These are phyloP conservation scores for Laticauda colubrina DNA, from an alignment of 2,113 vertebrate species.

Conservation along the genomic window DNA sequence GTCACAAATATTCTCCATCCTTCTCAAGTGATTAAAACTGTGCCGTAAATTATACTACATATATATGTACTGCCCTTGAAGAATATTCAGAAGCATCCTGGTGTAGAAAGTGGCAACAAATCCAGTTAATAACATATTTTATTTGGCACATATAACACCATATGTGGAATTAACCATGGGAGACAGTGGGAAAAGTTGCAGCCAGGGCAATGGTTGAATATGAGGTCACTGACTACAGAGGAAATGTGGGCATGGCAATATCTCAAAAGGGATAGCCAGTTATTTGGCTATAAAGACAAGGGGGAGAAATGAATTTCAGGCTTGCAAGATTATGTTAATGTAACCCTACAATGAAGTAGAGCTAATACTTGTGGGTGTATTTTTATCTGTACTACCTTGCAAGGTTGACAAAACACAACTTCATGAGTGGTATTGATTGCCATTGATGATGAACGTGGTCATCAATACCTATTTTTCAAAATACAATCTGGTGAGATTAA, in stretches of 20 bases:
- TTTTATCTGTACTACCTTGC: neutral
- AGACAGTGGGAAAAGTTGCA: neutral
- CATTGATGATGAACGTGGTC: neutral
- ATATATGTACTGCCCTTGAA: neutral
- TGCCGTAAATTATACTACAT: constrained; percentile 32
- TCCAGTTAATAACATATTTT: neutral
- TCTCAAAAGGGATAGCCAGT: neutral
- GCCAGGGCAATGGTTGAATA: neutral
- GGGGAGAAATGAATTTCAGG: neutral
- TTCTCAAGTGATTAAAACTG: constrained; percentile 10
- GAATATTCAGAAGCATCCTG: neutral
- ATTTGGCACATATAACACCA: neutral
- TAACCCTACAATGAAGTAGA: neutral
- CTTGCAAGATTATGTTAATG: neutral
- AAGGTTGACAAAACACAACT: neutral
- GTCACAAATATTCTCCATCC: constrained; percentile 42
- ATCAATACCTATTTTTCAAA: neutral
- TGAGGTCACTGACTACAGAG: neutral
- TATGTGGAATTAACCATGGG: neutral
- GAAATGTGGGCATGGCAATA: neutral
- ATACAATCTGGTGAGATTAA: neutral
- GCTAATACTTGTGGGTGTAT: neutral
- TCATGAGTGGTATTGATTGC: neutral
- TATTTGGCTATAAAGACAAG: neutral
- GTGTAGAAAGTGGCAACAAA: neutral